Percentiles rank a stretch among this genome's conserved stretches.
Evolutionary conservation across 1,140 invertebrate species (phyloP).

Genomic region (Arctopsyche grandis): DNA sequence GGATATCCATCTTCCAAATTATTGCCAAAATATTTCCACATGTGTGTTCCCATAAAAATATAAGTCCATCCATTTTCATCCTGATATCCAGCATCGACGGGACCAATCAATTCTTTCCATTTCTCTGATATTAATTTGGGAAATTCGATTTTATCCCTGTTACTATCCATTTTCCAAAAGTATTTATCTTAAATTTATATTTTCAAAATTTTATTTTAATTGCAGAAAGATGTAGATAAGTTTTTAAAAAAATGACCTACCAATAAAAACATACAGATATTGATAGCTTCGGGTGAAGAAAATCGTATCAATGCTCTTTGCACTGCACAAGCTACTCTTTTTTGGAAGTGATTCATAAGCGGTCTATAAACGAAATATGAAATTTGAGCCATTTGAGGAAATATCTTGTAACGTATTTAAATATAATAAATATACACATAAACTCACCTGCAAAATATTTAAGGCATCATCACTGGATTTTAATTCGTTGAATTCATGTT

Average conservation of each 20-base stretch:
- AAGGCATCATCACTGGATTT: not conserved
- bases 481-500: not conserved
- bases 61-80: slow-evolving; percentile 8
- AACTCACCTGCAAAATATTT: not conserved
- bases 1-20: not conserved
- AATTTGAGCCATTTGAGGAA: not conserved
- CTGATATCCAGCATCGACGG: not conserved
- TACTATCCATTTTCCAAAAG: slow-evolving; percentile 8
- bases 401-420: not conserved
- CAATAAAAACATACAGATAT: not conserved
- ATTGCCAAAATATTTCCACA: not conserved
- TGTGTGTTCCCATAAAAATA: not conserved
- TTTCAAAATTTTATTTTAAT: not conserved
- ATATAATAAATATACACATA: not conserved
- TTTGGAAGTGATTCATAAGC: not conserved
- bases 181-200: not conserved
- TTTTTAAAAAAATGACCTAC: not conserved
- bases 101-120: not conserved
- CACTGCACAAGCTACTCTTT: not conserved
- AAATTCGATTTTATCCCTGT: not conserved
- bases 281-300: not conserved
- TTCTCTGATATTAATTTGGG: slow-evolving; percentile 2
- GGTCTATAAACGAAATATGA: not conserved
- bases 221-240: not conserved
- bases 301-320: not conserved